These are phyloP conservation scores for Oxycera nigricornis DNA, from an alignment of 2,888 invertebrate species.

Conservation along the genomic window DNA sequence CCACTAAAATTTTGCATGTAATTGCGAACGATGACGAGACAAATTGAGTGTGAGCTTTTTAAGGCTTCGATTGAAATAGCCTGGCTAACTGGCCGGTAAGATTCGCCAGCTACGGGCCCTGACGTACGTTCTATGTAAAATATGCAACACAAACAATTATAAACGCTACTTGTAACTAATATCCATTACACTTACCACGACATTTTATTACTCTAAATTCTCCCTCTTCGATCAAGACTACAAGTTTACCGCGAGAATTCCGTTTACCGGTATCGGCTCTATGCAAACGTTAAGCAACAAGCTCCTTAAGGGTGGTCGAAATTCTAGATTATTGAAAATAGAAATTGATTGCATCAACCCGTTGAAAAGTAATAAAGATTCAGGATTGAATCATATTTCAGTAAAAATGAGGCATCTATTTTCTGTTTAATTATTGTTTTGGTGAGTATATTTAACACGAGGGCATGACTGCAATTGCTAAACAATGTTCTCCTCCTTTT, in stretches of 20 bases:
- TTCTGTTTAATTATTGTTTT: too few relatives aligned
- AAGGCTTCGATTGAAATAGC: background rate
- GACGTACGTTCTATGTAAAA: background rate
- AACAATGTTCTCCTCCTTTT: too few relatives aligned
- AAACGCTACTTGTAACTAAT: constrained; percentile 3
- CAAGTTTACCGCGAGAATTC: background rate
- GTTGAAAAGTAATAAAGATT: too few relatives aligned
- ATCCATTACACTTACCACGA: constrained; percentile 1
- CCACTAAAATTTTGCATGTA: constrained; percentile 16
- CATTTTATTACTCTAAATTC: background rate
- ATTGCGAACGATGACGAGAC: constrained; percentile 18
- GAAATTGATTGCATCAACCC: too few relatives aligned
- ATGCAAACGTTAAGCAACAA: background rate
- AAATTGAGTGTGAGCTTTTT: background rate
- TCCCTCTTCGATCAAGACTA: background rate
- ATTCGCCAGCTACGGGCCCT: background rate
- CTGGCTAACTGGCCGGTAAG: background rate
- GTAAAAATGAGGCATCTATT: too few relatives aligned
- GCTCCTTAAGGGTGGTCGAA: background rate
- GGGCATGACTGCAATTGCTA: too few relatives aligned
- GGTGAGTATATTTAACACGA: too few relatives aligned
- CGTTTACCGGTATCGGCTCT: background rate
- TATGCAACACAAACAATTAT: background rate
- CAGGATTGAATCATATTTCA: too few relatives aligned
- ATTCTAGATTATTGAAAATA: background rate